These are phyloP conservation scores for Scaptomyza polygonia DNA, from an alignment of 2,888 invertebrate species.

Conservation along the genomic window DNA sequence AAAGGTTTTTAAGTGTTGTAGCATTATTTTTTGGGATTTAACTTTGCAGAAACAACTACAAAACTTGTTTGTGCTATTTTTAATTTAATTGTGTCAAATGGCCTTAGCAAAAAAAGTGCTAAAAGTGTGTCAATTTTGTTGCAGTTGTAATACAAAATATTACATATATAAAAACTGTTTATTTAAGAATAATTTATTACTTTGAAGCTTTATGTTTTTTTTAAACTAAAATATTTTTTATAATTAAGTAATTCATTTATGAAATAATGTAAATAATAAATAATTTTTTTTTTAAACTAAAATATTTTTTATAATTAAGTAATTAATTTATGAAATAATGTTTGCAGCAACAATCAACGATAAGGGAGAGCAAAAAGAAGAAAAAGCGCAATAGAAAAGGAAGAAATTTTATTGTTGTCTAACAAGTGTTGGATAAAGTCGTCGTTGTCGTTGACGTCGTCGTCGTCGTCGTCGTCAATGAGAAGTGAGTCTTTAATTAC, in stretches of 20 bases:
- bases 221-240: too few relatives aligned
- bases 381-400: neutral
- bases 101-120: too few relatives aligned
- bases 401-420: constrained; percentile 3
- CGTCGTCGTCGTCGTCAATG: constrained; percentile 50
- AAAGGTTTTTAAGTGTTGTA: neutral
- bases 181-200: too few relatives aligned
- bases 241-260: too few relatives aligned
- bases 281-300: too few relatives aligned
- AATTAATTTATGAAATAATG: too few relatives aligned
- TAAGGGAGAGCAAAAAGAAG: neutral
- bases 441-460: constrained; percentile 42
- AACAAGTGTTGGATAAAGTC: constrained; percentile 19
- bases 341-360: neutral
- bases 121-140: too few relatives aligned
- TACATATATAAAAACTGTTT: too few relatives aligned
- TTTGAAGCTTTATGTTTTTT: too few relatives aligned
- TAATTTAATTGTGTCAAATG: neutral
- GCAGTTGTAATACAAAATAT: too few relatives aligned
- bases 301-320: too few relatives aligned
- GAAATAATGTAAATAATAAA: too few relatives aligned
- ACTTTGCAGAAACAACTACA: neutral
- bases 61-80: neutral
- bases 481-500: constrained; percentile 70
- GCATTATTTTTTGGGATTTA: neutral